Evolutionary conservation across 2,888 invertebrate genomes (phyloP).

Genomic region (Netelia fuscicornis): DNA sequence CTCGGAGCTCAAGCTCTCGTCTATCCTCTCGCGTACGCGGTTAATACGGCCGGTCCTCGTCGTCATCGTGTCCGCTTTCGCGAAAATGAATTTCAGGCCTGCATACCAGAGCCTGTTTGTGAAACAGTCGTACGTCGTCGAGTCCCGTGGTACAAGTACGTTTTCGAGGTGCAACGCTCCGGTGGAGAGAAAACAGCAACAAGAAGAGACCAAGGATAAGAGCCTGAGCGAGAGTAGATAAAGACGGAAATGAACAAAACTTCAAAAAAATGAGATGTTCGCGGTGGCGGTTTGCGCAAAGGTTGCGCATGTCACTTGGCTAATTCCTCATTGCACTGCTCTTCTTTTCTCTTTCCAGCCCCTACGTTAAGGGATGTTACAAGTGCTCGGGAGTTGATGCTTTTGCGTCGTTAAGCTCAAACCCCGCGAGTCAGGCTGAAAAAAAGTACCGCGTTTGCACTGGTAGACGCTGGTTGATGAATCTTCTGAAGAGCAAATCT

Average conservation of each 20-base stretch:
- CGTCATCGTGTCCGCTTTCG: slow-evolving; percentile 4
- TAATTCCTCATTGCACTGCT: slow-evolving; percentile 26
- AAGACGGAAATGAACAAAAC: slow-evolving; percentile 32
- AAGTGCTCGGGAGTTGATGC: slow-evolving; percentile 24
- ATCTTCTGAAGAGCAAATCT: slow-evolving; percentile 40
- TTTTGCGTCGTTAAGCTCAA: background rate
- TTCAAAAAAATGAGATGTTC: slow-evolving; percentile 14
- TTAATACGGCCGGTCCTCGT: slow-evolving; percentile 14
- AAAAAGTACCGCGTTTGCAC: slow-evolving; percentile 22
- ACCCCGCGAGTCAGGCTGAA: slow-evolving; percentile 8
- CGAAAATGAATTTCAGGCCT: slow-evolving; percentile 25
- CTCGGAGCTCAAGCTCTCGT: slow-evolving; percentile 2
- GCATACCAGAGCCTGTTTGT: slow-evolving; percentile 31
- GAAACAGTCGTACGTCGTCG: slow-evolving; percentile 40
- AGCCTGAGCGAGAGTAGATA: slow-evolving; percentile 18
- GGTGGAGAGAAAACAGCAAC: slow-evolving; percentile 23
- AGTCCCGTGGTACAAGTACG: slow-evolving; percentile 43
- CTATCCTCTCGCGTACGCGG: slow-evolving; percentile 10
- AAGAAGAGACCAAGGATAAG: slow-evolving; percentile 25
- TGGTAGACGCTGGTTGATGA: slow-evolving; percentile 2
- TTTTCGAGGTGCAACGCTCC: slow-evolving; percentile 26
- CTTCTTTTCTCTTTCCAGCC: slow-evolving; percentile 14
- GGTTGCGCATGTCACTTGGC: slow-evolving; percentile 28
- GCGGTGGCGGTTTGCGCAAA: slow-evolving; percentile 24
- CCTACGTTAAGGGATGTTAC: slow-evolving; percentile 6